A percentile compares a stretch with the other conserved stretches of the same genome.
Conservation (phyloP, 2,888 invertebrate genomes). For the Timema podura region DNA sequence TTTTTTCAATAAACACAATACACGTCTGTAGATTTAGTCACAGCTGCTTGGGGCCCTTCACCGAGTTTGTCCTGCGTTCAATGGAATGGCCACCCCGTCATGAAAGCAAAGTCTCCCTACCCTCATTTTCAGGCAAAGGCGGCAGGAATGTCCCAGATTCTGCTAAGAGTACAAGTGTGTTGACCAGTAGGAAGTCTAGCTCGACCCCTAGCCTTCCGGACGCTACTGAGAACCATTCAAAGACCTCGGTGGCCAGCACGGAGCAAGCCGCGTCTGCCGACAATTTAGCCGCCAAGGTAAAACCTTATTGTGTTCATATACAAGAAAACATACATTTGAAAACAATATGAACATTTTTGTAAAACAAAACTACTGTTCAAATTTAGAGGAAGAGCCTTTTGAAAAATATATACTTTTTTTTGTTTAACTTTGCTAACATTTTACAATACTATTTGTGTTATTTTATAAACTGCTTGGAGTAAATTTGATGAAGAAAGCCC, state of each 20-base stretch:
- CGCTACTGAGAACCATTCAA: constrained; percentile 63
- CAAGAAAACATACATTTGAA: too few relatives aligned
- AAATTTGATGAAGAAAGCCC: too few relatives aligned
- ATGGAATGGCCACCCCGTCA: too few relatives aligned
- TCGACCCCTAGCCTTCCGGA: constrained; percentile 94
- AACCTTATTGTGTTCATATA: neutral
- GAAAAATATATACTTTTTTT: neutral
- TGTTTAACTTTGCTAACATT: constrained; percentile 18
- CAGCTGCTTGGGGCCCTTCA: too few relatives aligned
- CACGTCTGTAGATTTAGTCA: too few relatives aligned
- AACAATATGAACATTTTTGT: neutral
- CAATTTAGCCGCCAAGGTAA: constrained; percentile 73
- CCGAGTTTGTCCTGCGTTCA: too few relatives aligned
- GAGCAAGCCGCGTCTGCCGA: constrained; percentile 96
- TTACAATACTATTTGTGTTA: neutral
- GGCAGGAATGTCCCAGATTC: constrained; percentile 47
- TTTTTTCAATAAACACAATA: too few relatives aligned
- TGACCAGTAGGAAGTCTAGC: constrained; percentile 86
- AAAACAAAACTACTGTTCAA: neutral
- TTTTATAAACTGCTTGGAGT: too few relatives aligned
- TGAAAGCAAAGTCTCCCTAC: too few relatives aligned
- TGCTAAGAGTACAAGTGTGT: constrained; percentile 44
- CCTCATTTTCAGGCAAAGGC: neutral
- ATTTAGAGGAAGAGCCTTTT: too few relatives aligned
- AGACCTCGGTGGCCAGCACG: constrained; percentile 82